phyloP scores from a whole-genome alignment of 2,888 invertebrate species.

The Allolobophora icterica region DNA sequence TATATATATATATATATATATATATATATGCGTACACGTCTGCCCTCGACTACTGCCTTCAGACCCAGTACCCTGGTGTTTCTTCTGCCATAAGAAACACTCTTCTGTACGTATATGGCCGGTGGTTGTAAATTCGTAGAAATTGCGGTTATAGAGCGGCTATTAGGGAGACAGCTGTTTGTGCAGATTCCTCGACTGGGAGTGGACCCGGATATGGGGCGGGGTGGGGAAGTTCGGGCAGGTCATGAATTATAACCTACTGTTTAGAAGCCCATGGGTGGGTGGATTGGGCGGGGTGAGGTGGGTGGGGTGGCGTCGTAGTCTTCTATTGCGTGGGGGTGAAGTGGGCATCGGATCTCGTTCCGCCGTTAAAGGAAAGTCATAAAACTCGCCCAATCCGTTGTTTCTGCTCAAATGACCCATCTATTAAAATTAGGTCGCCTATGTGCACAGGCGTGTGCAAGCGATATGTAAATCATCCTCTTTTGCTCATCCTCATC shows the following conservation, averaged over 20 bases:
- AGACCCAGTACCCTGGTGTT: background rate
- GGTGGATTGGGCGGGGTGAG: background rate
- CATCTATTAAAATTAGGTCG: background rate
- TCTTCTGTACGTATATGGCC: too few species aligned
- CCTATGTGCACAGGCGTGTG: background rate
- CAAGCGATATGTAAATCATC: background rate
- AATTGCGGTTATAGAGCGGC: background rate
- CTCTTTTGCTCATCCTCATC: too few species aligned
- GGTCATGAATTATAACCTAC: too few species aligned
- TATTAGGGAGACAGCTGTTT: background rate
- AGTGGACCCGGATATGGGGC: background rate
- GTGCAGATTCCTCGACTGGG: background rate
- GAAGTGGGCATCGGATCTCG: background rate
- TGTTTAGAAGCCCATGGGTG: too few species aligned
- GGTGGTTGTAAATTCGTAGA: background rate
- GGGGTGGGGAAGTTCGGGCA: background rate
- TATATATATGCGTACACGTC: background rate
- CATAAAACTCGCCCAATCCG: background rate
- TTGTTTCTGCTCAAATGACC: background rate
- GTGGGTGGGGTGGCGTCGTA: too few species aligned
- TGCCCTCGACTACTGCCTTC: background rate
- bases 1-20: background rate
- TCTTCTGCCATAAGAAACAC: background rate
- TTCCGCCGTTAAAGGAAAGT: background rate
- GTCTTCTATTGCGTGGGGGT: too few species aligned